These are phyloP conservation scores for Novumbra hubbsi DNA, from an alignment of 2,797 vertebrate genomes.

Conservation along the genomic window DNA sequence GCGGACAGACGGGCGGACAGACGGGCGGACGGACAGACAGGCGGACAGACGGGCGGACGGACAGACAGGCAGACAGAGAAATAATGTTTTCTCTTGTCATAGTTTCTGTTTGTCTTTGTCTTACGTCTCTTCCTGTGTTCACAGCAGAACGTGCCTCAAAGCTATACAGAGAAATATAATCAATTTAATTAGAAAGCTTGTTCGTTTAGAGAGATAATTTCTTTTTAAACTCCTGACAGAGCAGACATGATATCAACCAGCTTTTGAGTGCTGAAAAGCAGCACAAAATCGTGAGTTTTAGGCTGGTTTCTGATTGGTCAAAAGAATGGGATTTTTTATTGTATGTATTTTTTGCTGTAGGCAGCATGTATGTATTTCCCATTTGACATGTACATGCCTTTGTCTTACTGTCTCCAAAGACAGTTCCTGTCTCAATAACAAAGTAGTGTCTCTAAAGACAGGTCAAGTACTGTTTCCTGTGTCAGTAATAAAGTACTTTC, in stretches of 20 bases:
- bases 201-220: conserved; percentile 14
- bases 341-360: not conserved
- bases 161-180: conserved; percentile 2
- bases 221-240: conserved; percentile 2
- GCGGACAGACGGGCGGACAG: not conserved
- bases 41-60: not conserved
- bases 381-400: too few relatives aligned
- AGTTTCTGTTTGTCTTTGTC: not conserved
- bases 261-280: not conserved
- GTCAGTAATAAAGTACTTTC: too few relatives aligned
- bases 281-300: not conserved
- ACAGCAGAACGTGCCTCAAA: conserved; percentile 3
- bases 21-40: not conserved
- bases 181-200: conserved; percentile 19
- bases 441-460: too few relatives aligned
- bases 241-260: conserved; percentile 3
- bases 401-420: too few relatives aligned
- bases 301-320: too few relatives aligned
- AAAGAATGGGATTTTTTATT: not conserved
- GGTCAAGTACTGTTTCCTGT: too few relatives aligned
- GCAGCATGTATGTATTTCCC: too few relatives aligned
- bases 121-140: conserved; percentile 6
- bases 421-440: too few relatives aligned
- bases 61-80: not conserved
- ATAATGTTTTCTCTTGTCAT: not conserved